Evolutionary conservation across 2,888 invertebrate genomes (phyloP).

Genomic region (Tenthredo amoena): DNA sequence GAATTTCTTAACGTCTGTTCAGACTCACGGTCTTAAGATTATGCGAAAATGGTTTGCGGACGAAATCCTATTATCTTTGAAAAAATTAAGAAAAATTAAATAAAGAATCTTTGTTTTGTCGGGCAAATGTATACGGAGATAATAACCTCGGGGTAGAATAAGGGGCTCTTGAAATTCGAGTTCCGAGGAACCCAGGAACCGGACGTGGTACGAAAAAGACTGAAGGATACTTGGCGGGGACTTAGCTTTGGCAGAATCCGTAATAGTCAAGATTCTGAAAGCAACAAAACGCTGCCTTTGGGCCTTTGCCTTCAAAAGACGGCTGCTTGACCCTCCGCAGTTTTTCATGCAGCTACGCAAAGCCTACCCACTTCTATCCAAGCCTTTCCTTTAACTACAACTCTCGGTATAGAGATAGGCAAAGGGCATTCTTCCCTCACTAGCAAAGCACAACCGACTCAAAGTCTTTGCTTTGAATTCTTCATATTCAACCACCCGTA

Average conservation of each 20-base stretch:
- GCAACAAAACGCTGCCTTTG: conserved; percentile 21
- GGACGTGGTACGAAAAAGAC: not conserved
- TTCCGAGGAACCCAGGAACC: not conserved
- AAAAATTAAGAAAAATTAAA: not conserved
- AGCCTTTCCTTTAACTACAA: conserved; percentile 37
- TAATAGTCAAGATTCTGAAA: conserved; percentile 22
- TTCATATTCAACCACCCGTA: not conserved
- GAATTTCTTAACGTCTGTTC: conserved; percentile 16
- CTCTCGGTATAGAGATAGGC: not conserved
- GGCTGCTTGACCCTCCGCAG: conserved; percentile 23
- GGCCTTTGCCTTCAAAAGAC: not conserved
- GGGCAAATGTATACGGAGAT: not conserved
- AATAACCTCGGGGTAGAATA: not conserved
- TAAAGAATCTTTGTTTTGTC: not conserved
- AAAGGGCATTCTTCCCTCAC: conserved; percentile 22
- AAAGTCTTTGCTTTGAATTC: not conserved
- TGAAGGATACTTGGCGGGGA: not conserved
- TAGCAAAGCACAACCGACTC: not conserved
- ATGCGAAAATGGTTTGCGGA: not conserved
- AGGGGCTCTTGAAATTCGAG: not conserved
- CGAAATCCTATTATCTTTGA: not conserved
- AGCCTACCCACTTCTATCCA: conserved; percentile 25
- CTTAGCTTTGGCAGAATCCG: conserved; percentile 15
- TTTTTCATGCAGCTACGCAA: conserved; percentile 14
- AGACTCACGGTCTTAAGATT: not conserved